Percentiles rank a stretch among this genome's conserved stretches.
These are phyloP conservation scores for Ceyx cyanopectus DNA, from an alignment of 2,113 vertebrate species.

Conservation along the genomic window DNA sequence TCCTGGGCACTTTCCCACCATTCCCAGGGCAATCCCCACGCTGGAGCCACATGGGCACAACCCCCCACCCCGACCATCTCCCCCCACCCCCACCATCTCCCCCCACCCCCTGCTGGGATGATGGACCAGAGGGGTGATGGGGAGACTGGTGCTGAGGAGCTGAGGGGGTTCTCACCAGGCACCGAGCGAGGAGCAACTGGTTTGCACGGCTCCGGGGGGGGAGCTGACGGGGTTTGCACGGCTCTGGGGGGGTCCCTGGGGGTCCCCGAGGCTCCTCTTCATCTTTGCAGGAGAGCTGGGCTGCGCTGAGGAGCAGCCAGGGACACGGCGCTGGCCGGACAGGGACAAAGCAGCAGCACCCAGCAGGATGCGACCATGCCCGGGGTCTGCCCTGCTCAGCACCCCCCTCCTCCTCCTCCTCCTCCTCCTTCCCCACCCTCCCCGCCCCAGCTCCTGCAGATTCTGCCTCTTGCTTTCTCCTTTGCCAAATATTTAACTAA, in stretches of 20 bases:
- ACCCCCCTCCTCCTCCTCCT: too few relatives aligned
- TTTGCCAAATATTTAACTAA: slow-evolving; percentile 26
- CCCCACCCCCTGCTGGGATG: too few relatives aligned
- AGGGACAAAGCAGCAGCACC: background rate
- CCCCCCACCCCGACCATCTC: too few relatives aligned
- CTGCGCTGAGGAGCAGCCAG: accelerated
- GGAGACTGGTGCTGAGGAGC: background rate
- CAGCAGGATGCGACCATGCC: background rate
- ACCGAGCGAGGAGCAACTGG: background rate
- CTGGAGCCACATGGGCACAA: background rate
- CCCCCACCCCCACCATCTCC: too few relatives aligned
- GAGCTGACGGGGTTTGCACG: too few relatives aligned
- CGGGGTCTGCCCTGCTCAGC: background rate
- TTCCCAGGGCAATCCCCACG: background rate
- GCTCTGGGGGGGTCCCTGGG: background rate
- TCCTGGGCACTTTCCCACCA: background rate
- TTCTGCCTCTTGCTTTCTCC: background rate
- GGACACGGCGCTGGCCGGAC: background rate
- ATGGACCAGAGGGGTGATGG: background rate
- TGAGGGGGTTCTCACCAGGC: background rate
- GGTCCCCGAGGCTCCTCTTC: too few relatives aligned
- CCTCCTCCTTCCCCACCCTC: too few relatives aligned
- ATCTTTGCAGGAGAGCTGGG: background rate
- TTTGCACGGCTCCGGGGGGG: background rate
- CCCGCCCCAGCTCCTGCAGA: background rate